Conservation (phyloP, 2,113 vertebrate species). For the Antidorcas marsupialis region DNA sequence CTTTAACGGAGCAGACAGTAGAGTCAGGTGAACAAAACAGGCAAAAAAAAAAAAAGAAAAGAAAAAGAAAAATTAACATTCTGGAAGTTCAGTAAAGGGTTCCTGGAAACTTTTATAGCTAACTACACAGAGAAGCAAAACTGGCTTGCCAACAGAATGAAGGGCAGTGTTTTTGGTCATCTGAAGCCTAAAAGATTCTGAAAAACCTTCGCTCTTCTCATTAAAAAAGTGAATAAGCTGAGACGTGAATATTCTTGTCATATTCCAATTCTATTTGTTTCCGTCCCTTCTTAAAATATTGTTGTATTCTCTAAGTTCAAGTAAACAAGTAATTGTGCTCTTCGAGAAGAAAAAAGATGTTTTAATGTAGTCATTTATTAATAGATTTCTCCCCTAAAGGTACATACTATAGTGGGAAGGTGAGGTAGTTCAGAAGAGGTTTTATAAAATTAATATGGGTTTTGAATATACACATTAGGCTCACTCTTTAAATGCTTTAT, state of each 20-base stretch:
- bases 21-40: neutral
- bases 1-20: neutral
- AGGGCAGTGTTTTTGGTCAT: neutral
- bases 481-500: slow-evolving; percentile 6
- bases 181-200: neutral
- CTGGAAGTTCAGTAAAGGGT: neutral
- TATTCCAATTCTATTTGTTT: neutral
- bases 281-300: neutral
- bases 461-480: neutral
- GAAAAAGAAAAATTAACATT: neutral
- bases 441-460: neutral
- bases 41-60: neutral
- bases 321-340: neutral
- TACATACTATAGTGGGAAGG: neutral
- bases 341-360: neutral
- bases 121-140: neutral
- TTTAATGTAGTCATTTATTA: neutral
- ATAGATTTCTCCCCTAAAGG: neutral
- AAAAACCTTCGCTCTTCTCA: neutral
- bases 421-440: neutral
- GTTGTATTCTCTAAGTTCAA: neutral
- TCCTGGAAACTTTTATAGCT: neutral
- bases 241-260: neutral
- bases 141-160: neutral
- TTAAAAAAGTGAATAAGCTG: neutral